Evolutionary conservation across 2,797 vertebrate genomes (phyloP).

Genomic region (Acanthornis magna): DNA sequence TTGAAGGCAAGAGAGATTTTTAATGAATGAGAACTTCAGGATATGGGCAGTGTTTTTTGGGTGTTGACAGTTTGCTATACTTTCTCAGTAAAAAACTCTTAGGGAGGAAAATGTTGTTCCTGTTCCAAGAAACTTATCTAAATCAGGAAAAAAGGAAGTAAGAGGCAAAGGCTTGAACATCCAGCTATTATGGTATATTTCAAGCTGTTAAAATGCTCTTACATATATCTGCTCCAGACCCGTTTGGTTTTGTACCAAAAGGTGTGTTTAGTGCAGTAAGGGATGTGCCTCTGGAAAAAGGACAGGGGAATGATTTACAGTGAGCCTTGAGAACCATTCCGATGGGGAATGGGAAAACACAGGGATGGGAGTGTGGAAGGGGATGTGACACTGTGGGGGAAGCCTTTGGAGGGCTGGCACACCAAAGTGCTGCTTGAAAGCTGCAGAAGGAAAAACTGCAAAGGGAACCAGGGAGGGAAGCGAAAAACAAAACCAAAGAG

Average conservation of each 20-base stretch:
- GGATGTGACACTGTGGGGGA: neutral
- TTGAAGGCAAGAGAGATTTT: slow-evolving; percentile 42
- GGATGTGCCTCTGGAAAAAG: neutral
- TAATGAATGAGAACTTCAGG: slow-evolving; percentile 58
- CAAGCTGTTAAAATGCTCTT: neutral
- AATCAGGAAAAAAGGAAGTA: neutral
- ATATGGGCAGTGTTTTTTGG: slow-evolving; percentile 15
- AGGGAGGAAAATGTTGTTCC: neutral
- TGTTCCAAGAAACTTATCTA: slow-evolving; percentile 36
- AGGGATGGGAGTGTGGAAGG: neutral
- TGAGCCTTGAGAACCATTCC: neutral
- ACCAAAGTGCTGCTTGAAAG: neutral
- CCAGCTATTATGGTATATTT: neutral
- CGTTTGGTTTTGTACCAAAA: neutral
- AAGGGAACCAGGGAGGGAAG: neutral
- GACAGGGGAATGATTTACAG: neutral
- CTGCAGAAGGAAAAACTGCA: neutral
- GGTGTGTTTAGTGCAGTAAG: neutral
- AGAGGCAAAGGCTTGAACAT: neutral
- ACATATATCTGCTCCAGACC: neutral
- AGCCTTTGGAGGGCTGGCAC: neutral
- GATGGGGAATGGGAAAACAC: neutral
- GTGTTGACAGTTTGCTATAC: slow-evolving; percentile 46
- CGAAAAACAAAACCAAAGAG: neutral
- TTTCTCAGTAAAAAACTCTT: slow-evolving; percentile 28